phyloP scores from a whole-genome alignment of 2,797 vertebrate species.

The Carapus acus region DNA sequence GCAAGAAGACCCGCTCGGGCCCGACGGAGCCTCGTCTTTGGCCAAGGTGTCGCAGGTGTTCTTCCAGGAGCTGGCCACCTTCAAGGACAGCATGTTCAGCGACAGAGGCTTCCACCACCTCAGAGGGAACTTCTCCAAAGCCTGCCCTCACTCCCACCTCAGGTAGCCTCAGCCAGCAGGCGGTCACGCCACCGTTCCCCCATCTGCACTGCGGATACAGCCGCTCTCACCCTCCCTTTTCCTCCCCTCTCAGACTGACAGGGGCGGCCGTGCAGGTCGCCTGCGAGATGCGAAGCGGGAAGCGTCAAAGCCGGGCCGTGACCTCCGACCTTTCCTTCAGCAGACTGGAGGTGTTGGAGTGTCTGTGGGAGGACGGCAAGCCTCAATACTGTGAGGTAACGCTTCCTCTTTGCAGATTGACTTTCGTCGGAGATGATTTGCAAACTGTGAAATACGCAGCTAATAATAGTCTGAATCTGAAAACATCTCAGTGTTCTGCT shows the following conservation, averaged over 20 bases:
- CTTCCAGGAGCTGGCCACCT: slow-evolving; percentile 76
- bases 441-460: too few relatives aligned
- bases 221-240: background rate
- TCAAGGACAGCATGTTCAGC: slow-evolving; percentile 83
- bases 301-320: slow-evolving; percentile 57
- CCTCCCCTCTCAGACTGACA: slow-evolving; percentile 68
- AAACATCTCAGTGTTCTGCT: too few relatives aligned
- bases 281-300: slow-evolving; percentile 78
- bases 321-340: slow-evolving; percentile 83
- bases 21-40: slow-evolving; percentile 48
- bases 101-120: slow-evolving; percentile 81
- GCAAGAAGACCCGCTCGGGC: slow-evolving; percentile 66
- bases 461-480: background rate
- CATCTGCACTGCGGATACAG: too few relatives aligned
- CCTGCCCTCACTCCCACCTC: slow-evolving; percentile 81
- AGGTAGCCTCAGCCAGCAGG: slow-evolving; percentile 68
- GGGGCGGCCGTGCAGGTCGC: slow-evolving; percentile 82
- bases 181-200: background rate
- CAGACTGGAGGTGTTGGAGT: slow-evolving; percentile 85
- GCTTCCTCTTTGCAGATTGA: background rate
- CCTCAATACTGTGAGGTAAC: slow-evolving; percentile 83
- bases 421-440: background rate
- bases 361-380: slow-evolving; percentile 72
- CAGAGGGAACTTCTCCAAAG: slow-evolving; percentile 75
- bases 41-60: slow-evolving; percentile 74